Evolutionary conservation across 2,113 vertebrate genomes (phyloP), one percentile per base, ranked within the genome.

Genomic region (Sebastes fasciatus): DNA sequence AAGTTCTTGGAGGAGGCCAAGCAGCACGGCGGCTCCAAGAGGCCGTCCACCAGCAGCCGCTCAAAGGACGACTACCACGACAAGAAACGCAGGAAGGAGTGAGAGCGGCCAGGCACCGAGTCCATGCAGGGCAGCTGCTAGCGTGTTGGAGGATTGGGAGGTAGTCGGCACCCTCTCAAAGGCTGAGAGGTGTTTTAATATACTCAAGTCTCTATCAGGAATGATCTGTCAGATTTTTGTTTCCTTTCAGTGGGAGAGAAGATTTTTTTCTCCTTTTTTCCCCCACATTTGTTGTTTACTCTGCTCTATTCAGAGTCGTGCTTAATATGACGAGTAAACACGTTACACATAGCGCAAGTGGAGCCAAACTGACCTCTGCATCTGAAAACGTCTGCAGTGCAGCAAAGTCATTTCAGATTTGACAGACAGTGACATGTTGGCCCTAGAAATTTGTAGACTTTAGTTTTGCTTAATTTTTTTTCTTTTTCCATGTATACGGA

Each of bases 1-100:
- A 99, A 98, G 93, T 99, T 99, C 96, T 97, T 99, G 95, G 97
- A 99, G 92, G 97, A 99, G 92, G 98, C 98, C 46, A 99, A 99
- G 93, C 98, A 99, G 87, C 98, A 99, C 0, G 98, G 98, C 14
- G 98, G 97, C 58, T 98, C 98, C 64, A 99, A 99, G 93, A 96
- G 98, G 85, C 97, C 98, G 0, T 98, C 98, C 0, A 96, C 97
- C 49, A 97, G 97, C 91, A 95, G 96, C 76, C 96, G 97, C 60
- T 97, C 97, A 4, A 99, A 99, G 89, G 98, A 99, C 81, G 97
- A 99, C 0, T 98, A 99, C 87, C 97, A 99, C 5, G 97, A 99
- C 88, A 99, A 99, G 93, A 99, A 99, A 84, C 97, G 97, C 90
- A 96, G 98, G 90, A 99, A 99, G 96, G 98, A 99, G 86, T 99